phyloP scores from a whole-genome alignment of 2,888 invertebrate genomes.

The Drosophila birchii region DNA sequence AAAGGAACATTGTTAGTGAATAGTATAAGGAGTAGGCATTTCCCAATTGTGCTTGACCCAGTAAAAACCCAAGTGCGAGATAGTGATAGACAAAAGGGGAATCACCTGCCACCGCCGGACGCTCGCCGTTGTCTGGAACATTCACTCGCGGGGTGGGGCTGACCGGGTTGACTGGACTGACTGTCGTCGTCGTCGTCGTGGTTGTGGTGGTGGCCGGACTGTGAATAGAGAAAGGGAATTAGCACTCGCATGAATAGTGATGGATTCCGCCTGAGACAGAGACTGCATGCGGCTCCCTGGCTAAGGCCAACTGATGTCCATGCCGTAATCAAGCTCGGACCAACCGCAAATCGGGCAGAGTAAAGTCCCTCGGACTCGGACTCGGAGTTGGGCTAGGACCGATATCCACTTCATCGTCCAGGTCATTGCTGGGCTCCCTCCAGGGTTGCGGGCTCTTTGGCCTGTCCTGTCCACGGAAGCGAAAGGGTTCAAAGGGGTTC shows the following conservation, averaged over 20 bases:
- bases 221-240: not conserved
- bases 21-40: not conserved
- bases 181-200: conserved; percentile 1
- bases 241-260: not conserved
- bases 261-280: conserved; percentile 24
- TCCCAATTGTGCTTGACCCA: not conserved
- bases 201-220: not conserved
- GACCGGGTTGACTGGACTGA: conserved; percentile 6
- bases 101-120: conserved; percentile 25
- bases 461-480: conserved; percentile 50
- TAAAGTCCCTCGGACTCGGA: conserved; percentile 9
- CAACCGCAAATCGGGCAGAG: conserved; percentile 48
- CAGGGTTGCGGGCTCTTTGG: conserved; percentile 6
- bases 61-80: not conserved
- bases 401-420: conserved; percentile 2
- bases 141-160: conserved; percentile 60
- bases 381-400: not conserved
- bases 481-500: conserved; percentile 69
- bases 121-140: conserved; percentile 17
- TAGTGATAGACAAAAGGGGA: not conserved
- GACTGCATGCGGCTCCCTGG: conserved; percentile 43
- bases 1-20: not conserved
- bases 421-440: conserved; percentile 18
- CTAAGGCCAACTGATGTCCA: conserved; percentile 46
- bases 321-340: conserved; percentile 40